Conservation (phyloP, 2,797 vertebrate genomes). For the Sebastes nivosus region DNA sequence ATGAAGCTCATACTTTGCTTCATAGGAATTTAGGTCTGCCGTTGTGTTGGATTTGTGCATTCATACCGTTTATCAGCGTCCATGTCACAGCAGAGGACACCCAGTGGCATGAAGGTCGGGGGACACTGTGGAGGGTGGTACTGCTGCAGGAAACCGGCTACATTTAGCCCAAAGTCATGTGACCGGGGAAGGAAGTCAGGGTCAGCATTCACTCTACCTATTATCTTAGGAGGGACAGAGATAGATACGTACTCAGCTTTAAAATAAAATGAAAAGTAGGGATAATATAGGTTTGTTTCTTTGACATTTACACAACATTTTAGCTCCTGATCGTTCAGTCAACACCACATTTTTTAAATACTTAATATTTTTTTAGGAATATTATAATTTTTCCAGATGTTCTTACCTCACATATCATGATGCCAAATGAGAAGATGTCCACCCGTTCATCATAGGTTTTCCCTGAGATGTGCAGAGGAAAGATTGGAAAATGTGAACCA, state of each 20-base stretch:
- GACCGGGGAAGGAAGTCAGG: conserved; percentile 93
- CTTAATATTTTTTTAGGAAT: neutral
- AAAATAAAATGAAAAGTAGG: neutral
- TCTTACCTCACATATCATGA: conserved; percentile 95
- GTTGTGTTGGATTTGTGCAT: neutral
- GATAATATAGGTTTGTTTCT: neutral
- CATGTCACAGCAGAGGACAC: conserved; percentile 91
- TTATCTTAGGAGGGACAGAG: conserved; percentile 83
- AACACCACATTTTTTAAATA: neutral
- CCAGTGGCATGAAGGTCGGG: conserved; percentile 90
- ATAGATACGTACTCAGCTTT: neutral
- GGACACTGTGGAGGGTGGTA: conserved; percentile 88
- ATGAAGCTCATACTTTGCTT: neutral
- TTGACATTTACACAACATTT: neutral
- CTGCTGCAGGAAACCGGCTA: conserved; percentile 89
- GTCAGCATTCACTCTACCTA: conserved; percentile 94
- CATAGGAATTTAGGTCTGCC: neutral
- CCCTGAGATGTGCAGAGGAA: conserved; percentile 77
- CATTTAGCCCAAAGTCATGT: conserved; percentile 93
- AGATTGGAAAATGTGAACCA: neutral
- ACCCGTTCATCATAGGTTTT: conserved; percentile 96
- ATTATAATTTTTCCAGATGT: neutral
- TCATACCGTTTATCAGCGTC: conserved; percentile 91
- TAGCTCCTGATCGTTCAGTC: neutral
- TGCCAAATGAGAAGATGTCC: conserved; percentile 97